Evolutionary conservation across 2,113 vertebrate species (phyloP), one percentile per base, ranked within the genome.

Genomic region (Colaptes auratus): DNA sequence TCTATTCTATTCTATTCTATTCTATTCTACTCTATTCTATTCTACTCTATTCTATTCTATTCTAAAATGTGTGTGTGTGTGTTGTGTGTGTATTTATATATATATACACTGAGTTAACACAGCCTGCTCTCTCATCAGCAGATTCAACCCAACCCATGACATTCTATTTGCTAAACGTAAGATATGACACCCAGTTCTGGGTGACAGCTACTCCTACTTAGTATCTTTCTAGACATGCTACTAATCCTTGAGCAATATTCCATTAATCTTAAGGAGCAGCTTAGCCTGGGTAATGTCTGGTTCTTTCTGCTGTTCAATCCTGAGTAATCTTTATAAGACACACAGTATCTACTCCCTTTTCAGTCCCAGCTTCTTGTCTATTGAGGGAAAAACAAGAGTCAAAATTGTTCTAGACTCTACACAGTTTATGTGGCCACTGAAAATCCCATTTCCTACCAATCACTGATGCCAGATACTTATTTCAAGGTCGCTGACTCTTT

Each of bases 191-290:
- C 7, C 36, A 88, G 25, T 56, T 83, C 58, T 46, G 59, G 8
- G 14, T 63, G 75, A 92, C 48, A 83, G 52, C 56, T 83, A 55
- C 50, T 81, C 81, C 56, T 36, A 86, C 18, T 66, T 82, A 88
- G 77, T 77, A 92, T 42, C 55, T 82, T 82, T 80, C 79, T 89
- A 42, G 33, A 87, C 82, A 35, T 56, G 56, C 69, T 70, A 64
- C 56, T 86, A 91, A 95, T 88, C 64, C 59, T 44, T 79, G 4
- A 84, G 35, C 55, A 73, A 69, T 87, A 91, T 85, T 85, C 64
- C 19, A 27, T 82, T 76, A 75, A 71, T 60, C 75, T 89, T 80
- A 79, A 79, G 61, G 33, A 77, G 31, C 35, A 72, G 59, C 25
- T 74, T 55, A 95, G 72, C 75, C 36, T 59, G n/a, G n/a, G 52